Evolutionary conservation across 1,140 invertebrate genomes (phyloP).

Genomic region (Laupala kohalensis): DNA sequence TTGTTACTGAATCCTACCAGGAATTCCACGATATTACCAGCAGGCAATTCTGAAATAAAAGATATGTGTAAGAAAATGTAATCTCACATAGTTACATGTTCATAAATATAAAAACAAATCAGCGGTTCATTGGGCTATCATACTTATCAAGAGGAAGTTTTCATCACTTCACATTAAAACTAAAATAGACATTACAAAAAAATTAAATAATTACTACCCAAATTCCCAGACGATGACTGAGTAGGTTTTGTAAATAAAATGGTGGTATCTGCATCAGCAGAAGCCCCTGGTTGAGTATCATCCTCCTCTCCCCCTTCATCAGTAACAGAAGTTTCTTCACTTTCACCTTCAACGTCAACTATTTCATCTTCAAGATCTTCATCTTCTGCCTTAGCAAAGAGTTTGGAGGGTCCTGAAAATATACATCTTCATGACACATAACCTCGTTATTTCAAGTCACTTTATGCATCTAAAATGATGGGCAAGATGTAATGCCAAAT

Average conservation of each 20-base stretch:
- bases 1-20: constrained; percentile 94
- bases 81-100: background rate
- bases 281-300: constrained; percentile 60
- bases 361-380: constrained; percentile 64
- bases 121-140: constrained; percentile 20
- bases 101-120: background rate
- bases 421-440: too few species aligned
- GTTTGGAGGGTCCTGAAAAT: constrained; percentile 42
- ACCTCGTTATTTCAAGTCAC: too few species aligned
- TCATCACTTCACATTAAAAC: background rate
- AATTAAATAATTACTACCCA: constrained; percentile 19
- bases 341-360: constrained; percentile 57
- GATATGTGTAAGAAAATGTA: background rate
- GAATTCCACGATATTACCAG: constrained; percentile 84
- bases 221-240: constrained; percentile 36
- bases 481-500: too few species aligned
- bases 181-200: background rate
- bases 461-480: too few species aligned
- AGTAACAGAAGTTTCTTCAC: constrained; percentile 19
- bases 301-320: constrained; percentile 35
- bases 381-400: constrained; percentile 51
- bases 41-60: constrained; percentile 62
- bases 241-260: constrained; percentile 85
- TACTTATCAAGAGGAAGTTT: too few species aligned
- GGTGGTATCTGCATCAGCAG: constrained; percentile 80